Percentiles rank a stretch among this genome's conserved stretches.
Evolutionary conservation across 2,113 vertebrate species (phyloP).

Genomic region (Formicarius rufipectus): DNA sequence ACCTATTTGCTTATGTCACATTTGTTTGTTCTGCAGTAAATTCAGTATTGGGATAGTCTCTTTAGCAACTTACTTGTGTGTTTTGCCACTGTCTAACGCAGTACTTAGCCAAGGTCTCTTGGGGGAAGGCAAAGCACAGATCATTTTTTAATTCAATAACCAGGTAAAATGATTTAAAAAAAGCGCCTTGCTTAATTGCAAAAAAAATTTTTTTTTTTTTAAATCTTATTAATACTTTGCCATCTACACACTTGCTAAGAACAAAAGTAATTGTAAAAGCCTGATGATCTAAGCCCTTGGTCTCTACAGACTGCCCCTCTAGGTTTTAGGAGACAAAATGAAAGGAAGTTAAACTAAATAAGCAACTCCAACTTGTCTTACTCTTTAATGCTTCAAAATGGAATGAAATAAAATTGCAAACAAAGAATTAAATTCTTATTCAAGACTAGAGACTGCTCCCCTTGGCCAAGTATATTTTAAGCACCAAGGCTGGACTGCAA

Average conservation of each 20-base stretch:
- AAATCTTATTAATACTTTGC: not conserved
- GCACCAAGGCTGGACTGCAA: not conserved
- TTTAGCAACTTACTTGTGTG: not conserved
- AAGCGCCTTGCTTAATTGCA: not conserved
- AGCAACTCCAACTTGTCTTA: not conserved
- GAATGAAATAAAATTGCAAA: not conserved
- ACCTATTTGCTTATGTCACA: conserved; percentile 51
- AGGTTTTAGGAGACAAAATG: not conserved
- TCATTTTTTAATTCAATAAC: not conserved
- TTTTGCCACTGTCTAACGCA: conserved; percentile 9
- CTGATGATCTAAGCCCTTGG: not conserved
- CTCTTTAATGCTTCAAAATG: not conserved
- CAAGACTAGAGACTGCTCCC: not conserved
- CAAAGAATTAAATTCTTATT: not conserved
- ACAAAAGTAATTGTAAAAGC: not conserved
- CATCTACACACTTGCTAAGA: not conserved
- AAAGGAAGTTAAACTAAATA: not conserved
- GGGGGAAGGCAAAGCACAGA: not conserved
- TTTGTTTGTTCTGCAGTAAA: conserved; percentile 63
- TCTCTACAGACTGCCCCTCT: not conserved
- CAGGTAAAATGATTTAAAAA: not conserved
- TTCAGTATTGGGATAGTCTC: conserved; percentile 8
- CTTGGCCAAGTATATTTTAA: not conserved
- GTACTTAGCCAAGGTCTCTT: not conserved
- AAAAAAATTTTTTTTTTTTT: not conserved